phyloP scores from a whole-genome alignment of 2,888 invertebrate species.

The Myopa tessellatipennis region DNA sequence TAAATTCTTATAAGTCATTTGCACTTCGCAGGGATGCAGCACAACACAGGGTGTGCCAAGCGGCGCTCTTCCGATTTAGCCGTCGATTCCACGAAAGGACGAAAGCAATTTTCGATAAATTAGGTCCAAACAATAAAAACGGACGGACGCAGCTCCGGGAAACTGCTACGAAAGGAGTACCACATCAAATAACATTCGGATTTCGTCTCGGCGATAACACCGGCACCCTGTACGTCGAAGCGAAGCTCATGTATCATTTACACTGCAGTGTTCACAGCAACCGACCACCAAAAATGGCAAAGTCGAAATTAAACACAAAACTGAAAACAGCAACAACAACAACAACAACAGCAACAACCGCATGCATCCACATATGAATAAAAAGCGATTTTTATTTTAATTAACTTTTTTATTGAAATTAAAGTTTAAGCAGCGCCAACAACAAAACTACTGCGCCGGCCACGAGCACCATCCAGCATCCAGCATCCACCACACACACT shows the following conservation, averaged over 20 bases:
- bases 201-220: too few species aligned
- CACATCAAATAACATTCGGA: too few species aligned
- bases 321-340: not conserved
- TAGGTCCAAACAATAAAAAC: too few species aligned
- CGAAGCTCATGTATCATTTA: constrained; percentile 59
- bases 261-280: constrained; percentile 50
- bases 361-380: not conserved
- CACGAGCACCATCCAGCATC: too few species aligned
- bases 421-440: not conserved
- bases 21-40: constrained; percentile 51
- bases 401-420: constrained; percentile 24
- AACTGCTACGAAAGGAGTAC: not conserved
- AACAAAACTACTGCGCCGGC: not conserved
- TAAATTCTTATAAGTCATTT: constrained; percentile 65
- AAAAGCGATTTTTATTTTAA: constrained; percentile 30
- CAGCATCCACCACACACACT: too few species aligned
- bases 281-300: constrained; percentile 44
- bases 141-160: too few species aligned
- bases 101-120: too few species aligned
- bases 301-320: constrained; percentile 18
- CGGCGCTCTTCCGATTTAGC: not conserved
- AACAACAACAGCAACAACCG: not conserved
- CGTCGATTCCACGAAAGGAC: not conserved
- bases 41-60: constrained; percentile 10
- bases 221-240: constrained; percentile 41